Percentiles rank a stretch among this genome's conserved stretches.
Evolutionary conservation across 2,888 invertebrate species (phyloP).

Genomic region (Melinopterus prodromus): DNA sequence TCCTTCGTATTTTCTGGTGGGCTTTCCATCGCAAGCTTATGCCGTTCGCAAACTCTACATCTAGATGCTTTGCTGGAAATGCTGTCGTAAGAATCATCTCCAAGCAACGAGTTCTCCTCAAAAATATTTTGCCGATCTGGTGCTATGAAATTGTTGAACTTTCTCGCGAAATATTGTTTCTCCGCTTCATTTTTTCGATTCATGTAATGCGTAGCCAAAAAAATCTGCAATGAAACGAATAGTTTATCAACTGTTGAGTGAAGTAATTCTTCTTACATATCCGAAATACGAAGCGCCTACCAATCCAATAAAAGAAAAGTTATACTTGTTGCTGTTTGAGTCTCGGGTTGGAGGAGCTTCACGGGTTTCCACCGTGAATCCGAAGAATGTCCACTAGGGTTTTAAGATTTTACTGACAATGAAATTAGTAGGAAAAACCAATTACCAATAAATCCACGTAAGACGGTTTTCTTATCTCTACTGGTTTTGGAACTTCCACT

Average conservation of each 20-base stretch:
- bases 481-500: slow-evolving; percentile 18
- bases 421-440: background rate
- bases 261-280: slow-evolving; percentile 29
- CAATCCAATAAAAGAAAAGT: slow-evolving; percentile 28
- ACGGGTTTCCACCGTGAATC: slow-evolving; percentile 26
- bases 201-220: slow-evolving; percentile 27
- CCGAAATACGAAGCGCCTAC: slow-evolving; percentile 35
- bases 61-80: background rate
- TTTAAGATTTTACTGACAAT: background rate
- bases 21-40: background rate
- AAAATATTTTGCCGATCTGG: background rate
- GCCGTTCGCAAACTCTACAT: background rate
- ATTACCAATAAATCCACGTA: slow-evolving; percentile 33
- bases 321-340: slow-evolving; percentile 19
- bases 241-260: background rate
- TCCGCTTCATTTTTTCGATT: background rate
- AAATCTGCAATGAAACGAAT: slow-evolving; percentile 20
- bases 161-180: background rate
- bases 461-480: slow-evolving; percentile 8
- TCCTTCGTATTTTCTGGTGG: background rate
- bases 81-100: background rate
- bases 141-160: background rate
- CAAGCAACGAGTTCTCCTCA: background rate
- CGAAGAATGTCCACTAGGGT: slow-evolving; percentile 31
- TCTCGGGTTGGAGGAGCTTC: slow-evolving; percentile 14